Evolutionary conservation across 2,888 invertebrate genomes (phyloP), one percentile per base, ranked within the genome.

Genomic region (Fragum whitleyi): DNA sequence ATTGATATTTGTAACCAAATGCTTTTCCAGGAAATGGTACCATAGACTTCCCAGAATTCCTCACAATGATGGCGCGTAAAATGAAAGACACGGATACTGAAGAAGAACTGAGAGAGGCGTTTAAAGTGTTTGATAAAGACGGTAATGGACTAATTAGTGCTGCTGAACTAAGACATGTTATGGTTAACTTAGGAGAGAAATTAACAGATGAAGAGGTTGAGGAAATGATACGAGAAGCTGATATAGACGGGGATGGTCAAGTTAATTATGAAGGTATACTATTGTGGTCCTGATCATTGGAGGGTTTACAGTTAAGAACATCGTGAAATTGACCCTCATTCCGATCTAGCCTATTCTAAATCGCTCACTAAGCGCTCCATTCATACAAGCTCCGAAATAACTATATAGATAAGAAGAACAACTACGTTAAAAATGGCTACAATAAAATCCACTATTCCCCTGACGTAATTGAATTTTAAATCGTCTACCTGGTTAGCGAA

Each of bases 21-120:
- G 9, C 9, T 6, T 36, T 9, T 36, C 32, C 47, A 47, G 47
- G 47, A 14, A 47, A 47, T 14, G 47, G 47, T 19, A 47, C 47
- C 7, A 47, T 47, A 47, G 47, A 47, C n/a, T 47, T 47, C 47
- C 47, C 47, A 47, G 47, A 47, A 47, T 47, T 47, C 47, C 47
- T 47, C 2, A 47, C 47, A 47, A 47, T 47, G 47, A 47, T 47
- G 47, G 47, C 47, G 47, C 47, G 47, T n/a, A 47, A 47, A 47
- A 47, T 47, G 47, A 47, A 47, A 14, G 47, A 47, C 47, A 47
- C 47, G 3, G 47, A 47, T 47, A 9, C 47, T 5, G 47, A 47
- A 47, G 47, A 47, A 47, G 47, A 47, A n/a, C 47, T 47, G 5
- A 5, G n/a, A 47, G 47, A 47, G n/a, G 47, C 47, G 47, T 47